Evolutionary conservation across 2,113 vertebrate species (phyloP).

Genomic region (Tauraco erythrolophus): DNA sequence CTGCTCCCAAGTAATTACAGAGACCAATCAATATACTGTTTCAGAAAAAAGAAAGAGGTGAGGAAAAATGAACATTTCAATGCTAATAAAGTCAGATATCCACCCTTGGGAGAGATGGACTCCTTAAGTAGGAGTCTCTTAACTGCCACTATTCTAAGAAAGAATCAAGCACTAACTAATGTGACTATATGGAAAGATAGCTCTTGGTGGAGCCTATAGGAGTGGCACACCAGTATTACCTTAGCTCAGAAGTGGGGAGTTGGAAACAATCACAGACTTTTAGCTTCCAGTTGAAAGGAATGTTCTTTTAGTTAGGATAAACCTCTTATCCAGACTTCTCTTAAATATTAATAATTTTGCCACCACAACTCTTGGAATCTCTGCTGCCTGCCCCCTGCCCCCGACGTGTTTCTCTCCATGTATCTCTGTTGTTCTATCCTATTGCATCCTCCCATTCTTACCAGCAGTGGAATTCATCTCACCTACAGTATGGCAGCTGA

Average conservation of each 20-base stretch:
- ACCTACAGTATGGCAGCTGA: background rate
- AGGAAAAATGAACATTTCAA: background rate
- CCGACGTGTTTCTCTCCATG: background rate
- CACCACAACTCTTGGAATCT: background rate
- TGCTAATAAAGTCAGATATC: background rate
- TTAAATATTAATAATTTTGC: background rate
- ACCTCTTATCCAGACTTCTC: background rate
- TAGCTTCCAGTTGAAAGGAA: background rate
- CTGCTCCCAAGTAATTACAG: background rate
- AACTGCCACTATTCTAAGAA: background rate
- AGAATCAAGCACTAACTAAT: background rate
- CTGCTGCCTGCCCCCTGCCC: background rate
- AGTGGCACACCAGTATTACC: background rate
- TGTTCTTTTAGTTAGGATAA: background rate
- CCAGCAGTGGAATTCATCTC: background rate
- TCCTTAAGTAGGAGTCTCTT: background rate
- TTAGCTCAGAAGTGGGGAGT: background rate
- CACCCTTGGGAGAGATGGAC: background rate
- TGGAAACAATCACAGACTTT: background rate
- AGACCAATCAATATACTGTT: background rate
- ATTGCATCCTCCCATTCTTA: background rate
- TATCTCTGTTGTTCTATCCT: background rate
- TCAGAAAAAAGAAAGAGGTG: background rate
- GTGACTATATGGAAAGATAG: background rate
- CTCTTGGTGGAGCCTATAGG: background rate